Evolutionary conservation across 1,140 invertebrate species (phyloP).

Genomic region (Diuraphis noxia): DNA sequence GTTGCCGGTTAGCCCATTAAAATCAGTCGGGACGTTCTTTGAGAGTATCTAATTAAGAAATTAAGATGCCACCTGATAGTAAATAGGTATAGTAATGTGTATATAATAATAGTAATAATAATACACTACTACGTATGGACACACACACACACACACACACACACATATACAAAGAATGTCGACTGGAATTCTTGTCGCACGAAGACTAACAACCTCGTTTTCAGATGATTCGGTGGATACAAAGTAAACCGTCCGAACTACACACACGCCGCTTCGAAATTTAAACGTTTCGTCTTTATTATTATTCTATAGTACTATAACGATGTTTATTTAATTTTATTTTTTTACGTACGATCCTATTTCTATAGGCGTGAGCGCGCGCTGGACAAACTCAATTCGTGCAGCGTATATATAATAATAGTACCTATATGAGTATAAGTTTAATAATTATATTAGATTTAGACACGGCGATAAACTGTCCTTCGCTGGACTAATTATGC

Average conservation of each 20-base stretch:
- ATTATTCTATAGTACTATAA: neutral
- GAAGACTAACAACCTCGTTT: conserved; percentile 22
- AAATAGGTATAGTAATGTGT: neutral
- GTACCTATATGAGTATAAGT: neutral
- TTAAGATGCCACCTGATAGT: conserved; percentile 29
- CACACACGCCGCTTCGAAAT: neutral
- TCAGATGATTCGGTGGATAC: neutral
- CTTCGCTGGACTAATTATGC: neutral
- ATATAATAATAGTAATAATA: neutral
- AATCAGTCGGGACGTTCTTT: conserved; percentile 32
- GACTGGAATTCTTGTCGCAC: conserved; percentile 34
- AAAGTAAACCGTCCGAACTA: neutral
- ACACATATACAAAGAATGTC: neutral
- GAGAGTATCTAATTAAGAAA: conserved; percentile 39
- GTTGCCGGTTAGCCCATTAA: neutral
- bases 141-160: neutral
- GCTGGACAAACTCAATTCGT: neutral
- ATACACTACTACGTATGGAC: neutral
- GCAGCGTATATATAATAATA: neutral
- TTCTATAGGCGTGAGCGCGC: neutral
- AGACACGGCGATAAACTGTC: neutral
- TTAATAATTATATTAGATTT: conserved; percentile 1
- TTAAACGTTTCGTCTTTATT: conserved; percentile 21
- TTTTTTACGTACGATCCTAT: neutral
- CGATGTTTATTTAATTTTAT: neutral